These are phyloP conservation scores for Gymnosoma rotundatum DNA, from an alignment of 2,888 invertebrate species.

Conservation along the genomic window DNA sequence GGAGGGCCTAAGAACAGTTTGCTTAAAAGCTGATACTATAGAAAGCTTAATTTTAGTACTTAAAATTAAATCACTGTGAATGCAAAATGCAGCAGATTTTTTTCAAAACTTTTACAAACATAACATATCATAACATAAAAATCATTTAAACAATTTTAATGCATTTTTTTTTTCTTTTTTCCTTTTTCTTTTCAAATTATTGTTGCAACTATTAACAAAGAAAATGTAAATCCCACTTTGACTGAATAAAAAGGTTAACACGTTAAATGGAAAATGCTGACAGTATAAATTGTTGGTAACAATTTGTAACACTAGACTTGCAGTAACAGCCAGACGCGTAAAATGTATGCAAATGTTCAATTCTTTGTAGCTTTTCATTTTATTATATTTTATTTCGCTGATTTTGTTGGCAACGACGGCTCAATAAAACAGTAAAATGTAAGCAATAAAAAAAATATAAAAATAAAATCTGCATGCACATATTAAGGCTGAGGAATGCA, in stretches of 20 bases:
- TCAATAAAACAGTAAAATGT: neutral
- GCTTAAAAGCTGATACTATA: neutral
- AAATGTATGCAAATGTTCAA: slow-evolving; percentile 51
- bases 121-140: too few relatives aligned
- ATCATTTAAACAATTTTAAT: too few relatives aligned
- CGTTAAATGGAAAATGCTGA: slow-evolving; percentile 66
- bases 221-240: slow-evolving; percentile 6
- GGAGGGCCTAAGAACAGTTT: slow-evolving; percentile 11
- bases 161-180: neutral
- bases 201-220: neutral
- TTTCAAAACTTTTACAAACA: too few relatives aligned
- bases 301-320: slow-evolving; percentile 62
- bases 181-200: neutral
- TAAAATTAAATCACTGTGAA: too few relatives aligned
- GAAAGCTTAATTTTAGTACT: too few relatives aligned
- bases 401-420: slow-evolving; percentile 17
- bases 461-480: neutral
- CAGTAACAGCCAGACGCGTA: slow-evolving; percentile 44
- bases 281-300: slow-evolving; percentile 66
- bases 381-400: neutral
- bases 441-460: slow-evolving; percentile 11
- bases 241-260: slow-evolving; percentile 59
- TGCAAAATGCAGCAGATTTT: too few relatives aligned
- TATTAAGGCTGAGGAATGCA: neutral
- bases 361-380: slow-evolving; percentile 26